Base-by-base conservation (phyloP, 2,888 invertebrate species). In the Heteromurus nitidus region DNA sequence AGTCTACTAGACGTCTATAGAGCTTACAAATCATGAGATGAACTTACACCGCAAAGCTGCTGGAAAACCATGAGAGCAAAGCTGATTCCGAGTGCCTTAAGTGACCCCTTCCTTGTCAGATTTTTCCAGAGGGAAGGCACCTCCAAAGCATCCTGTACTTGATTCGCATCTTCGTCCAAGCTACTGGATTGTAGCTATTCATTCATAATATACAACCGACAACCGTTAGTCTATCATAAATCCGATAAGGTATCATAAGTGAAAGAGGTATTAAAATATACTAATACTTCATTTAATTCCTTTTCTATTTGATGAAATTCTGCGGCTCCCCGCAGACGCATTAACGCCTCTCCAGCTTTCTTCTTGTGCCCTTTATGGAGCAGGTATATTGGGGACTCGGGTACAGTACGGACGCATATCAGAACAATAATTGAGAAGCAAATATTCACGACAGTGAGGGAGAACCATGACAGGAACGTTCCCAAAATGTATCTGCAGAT, bases 361-460 rank as follows among this genome's bases (percentile, higher is more conserved):
- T 90, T 89, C 42, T 91, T 88, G 11, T 89, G 82, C 11, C 88
- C n/a, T n/a, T n/a, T n/a, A n/a, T n/a, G n/a, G n/a, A n/a, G n/a
- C n/a, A n/a, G n/a, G n/a, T n/a, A n/a, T n/a, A n/a, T n/a, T n/a
- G n/a, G n/a, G n/a, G n/a, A n/a, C n/a, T 87, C 97, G 0, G 97
- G 97, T 93, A 96, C 94, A 87, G 95, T 94, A 88, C 94, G 91
- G 90, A 96, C 94, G 1, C 93, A 90, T 0, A 91, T 86, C 0
- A 93, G 93, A 86, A 95, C 94, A 3, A 95, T 87, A 0, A 95
- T 88, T 0, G 96, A 94, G 5, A 94, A 90, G 0, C 92, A 88
- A 0, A 92, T 92, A 84, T 93, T 94, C 13, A 93, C 89, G 3
- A 94, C 90, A 7, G 94, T 93, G 85, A 95, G 91, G 13, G 90